Evolutionary conservation across 2,113 vertebrate species (phyloP).

Genomic region (Ceratotherium simum): DNA sequence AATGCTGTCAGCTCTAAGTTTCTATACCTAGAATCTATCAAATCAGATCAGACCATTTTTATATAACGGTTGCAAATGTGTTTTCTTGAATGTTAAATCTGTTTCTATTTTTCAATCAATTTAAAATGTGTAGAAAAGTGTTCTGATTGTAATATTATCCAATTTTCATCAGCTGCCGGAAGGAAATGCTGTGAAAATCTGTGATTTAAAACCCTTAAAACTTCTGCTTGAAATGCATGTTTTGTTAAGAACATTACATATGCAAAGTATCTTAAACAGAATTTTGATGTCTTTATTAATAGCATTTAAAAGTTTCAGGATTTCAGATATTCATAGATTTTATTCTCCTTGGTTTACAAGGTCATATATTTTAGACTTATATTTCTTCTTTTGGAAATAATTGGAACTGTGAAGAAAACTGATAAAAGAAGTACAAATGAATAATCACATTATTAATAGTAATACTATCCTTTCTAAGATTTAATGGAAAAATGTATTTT

Average conservation of each 20-base stretch:
- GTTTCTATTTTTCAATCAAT: constrained; percentile 85
- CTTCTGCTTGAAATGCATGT: constrained; percentile 84
- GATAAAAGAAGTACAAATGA: neutral
- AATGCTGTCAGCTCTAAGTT: constrained; percentile 66
- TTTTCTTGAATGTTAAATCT: constrained; percentile 82
- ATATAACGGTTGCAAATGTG: constrained; percentile 76
- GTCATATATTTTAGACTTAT: constrained; percentile 63
- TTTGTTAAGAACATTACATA: constrained; percentile 83
- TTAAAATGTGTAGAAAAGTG: constrained; percentile 84
- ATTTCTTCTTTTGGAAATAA: constrained; percentile 28
- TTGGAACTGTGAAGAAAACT: neutral
- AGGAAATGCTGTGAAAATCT: constrained; percentile 84
- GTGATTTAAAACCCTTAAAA: constrained; percentile 84
- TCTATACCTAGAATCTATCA: constrained; percentile 77
- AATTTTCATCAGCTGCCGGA: constrained; percentile 85
- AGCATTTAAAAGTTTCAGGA: constrained; percentile 75
- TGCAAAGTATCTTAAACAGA: constrained; percentile 81
- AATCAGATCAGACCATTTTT: constrained; percentile 81
- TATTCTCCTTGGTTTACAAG: constrained; percentile 69
- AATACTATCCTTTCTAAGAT: neutral
- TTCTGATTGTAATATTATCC: constrained; percentile 85
- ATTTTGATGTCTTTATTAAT: constrained; percentile 83
- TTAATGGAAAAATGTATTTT: constrained; percentile 17
- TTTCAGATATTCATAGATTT: constrained; percentile 73
- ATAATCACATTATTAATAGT: constrained; percentile 25